These are phyloP conservation scores for Mormyrus lacerda DNA, from an alignment of 2,113 vertebrate genomes.

Conservation along the genomic window DNA sequence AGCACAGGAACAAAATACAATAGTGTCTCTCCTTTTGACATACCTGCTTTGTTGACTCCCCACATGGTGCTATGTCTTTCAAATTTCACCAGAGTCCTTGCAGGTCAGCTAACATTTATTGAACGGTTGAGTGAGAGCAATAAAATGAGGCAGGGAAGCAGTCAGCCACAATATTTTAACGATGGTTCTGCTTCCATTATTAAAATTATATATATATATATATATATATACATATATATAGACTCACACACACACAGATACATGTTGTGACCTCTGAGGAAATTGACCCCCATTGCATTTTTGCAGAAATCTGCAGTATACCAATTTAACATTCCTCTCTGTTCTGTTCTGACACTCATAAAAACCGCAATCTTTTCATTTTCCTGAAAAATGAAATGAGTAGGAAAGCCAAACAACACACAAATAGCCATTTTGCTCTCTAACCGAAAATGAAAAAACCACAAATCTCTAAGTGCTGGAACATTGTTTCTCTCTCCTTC, in stretches of 20 bases:
- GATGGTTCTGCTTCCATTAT: not conserved
- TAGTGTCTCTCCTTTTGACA: not conserved
- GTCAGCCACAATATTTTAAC: not conserved
- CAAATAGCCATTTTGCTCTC: not conserved
- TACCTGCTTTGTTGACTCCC: not conserved
- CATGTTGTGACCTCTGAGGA: not conserved
- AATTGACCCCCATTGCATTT: not conserved
- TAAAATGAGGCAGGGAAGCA: not conserved
- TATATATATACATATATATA: not conserved
- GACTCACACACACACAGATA: not conserved
- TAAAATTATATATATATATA: not conserved
- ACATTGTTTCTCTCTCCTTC: not conserved
- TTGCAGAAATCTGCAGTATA: not conserved
- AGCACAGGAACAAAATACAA: not conserved
- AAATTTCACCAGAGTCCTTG: not conserved
- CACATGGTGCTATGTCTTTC: not conserved
- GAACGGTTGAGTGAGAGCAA: not conserved
- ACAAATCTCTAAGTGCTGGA: not conserved
- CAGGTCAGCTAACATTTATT: not conserved
- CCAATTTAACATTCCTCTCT: not conserved
- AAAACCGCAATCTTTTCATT: not conserved
- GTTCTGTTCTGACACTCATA: not conserved
- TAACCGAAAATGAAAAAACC: not conserved
- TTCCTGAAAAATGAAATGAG: not conserved
- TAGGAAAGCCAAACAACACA: not conserved